Base-by-base conservation (phyloP, 2,888 invertebrate genomes). In the Caenorhabditis sp. region DNA sequence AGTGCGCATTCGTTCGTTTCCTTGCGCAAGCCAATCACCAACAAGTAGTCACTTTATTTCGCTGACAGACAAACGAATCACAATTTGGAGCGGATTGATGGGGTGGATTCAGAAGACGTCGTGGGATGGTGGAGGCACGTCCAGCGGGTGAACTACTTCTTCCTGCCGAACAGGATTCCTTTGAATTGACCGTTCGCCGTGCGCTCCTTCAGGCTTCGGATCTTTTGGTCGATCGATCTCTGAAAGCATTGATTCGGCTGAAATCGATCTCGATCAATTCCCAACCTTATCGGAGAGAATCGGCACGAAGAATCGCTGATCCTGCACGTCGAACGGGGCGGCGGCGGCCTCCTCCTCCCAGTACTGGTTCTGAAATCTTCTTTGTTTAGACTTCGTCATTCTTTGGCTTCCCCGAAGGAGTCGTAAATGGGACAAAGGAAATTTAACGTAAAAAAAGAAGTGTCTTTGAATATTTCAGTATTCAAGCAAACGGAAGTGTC, bases 111-210 rank as follows among this genome's bases (percentile, higher is more conserved):
- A 46, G 30, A 39, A 35, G 41, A 41, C 8, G 9, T 30, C 15
- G 27, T 24, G 24, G 17, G 30, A n/a, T 22, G 1, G 15, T 39
- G n/a, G 37, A 22, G 43, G n/a, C n/a, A n/a, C n/a, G n/a, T n/a
- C n/a, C n/a, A 27, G 22, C 17, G 35, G 26, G 30, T 26, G 26
- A n/a, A 46, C 41, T 59, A 70, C 53, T 70, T 70, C 59, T 70
- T 70, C 53, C 53, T 70, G 52, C 77, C 77, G 56, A 77, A 77
- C 41, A 77, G 37, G 41, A 77, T 72, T 59, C 68, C 65, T 56
- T 77, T 77, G 77, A 77, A 77, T 58, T 77, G 77, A 41, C 77
- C 71, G 30, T 77, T 77, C 22, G 63, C 71, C 15, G 59, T 66
- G 13, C 71, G 53, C 22, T 72, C 71, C 32, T 77, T 77, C 65